A percentile compares a stretch with the other conserved stretches of the same genome.
These are phyloP conservation scores for Telmatochromis brichardi DNA, from an alignment of 2,113 vertebrate species.

Conservation along the genomic window DNA sequence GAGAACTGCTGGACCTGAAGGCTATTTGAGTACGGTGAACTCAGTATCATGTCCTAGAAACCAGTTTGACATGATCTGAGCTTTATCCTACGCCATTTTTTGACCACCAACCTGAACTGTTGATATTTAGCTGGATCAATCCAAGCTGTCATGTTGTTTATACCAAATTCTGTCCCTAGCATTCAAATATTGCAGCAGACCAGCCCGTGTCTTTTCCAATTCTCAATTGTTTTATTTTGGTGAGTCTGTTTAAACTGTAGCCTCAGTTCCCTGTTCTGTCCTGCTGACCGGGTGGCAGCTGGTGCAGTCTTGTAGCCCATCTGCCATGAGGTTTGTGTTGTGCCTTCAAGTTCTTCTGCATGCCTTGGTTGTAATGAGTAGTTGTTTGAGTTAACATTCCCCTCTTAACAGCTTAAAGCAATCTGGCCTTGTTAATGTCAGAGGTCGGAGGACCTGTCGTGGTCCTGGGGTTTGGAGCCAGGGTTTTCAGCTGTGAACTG, in stretches of 20 bases:
- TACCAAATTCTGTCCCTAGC: not conserved
- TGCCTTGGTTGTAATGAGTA: not conserved
- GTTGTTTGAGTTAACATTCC: not conserved
- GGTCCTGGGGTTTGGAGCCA: not conserved
- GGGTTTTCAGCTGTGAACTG: not conserved
- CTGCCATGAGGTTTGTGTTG: not conserved
- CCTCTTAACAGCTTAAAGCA: not conserved
- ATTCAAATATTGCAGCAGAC: not conserved
- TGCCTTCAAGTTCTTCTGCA: not conserved
- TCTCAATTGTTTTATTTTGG: not conserved
- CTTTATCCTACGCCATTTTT: not conserved
- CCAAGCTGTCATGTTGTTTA: not conserved
- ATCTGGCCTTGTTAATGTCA: not conserved
- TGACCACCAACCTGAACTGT: not conserved
- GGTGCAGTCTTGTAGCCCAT: not conserved
- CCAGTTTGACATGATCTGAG: not conserved
- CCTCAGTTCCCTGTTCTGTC: not conserved
- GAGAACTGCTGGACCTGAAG: not conserved
- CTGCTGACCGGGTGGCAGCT: not conserved
- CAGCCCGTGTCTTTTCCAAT: not conserved
- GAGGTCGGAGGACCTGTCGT: not conserved
- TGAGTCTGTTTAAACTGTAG: not conserved
- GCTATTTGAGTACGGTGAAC: not conserved
- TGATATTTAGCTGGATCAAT: not conserved
- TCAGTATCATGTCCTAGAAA: not conserved